These are phyloP conservation scores for Prosapia bicincta DNA, from an alignment of 2,888 invertebrate species.

Conservation along the genomic window DNA sequence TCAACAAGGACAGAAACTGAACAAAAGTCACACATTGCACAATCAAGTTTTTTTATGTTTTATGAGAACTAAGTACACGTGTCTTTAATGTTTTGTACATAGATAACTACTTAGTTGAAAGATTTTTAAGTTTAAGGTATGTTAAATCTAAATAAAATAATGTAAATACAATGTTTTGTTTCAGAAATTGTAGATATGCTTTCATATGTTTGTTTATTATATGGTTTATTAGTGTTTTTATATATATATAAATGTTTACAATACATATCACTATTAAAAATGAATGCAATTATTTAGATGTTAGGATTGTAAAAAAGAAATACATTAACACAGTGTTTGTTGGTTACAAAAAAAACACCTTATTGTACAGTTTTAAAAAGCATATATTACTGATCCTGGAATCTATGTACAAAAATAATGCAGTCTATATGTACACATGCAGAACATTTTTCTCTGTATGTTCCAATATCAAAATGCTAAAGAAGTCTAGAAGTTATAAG, in stretches of 20 bases:
- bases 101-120: background rate
- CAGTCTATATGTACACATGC: background rate
- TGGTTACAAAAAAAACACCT: background rate
- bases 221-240: conserved; percentile 2
- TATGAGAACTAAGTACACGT: background rate
- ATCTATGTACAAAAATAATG: background rate
- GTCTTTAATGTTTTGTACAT: background rate
- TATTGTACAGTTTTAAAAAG: background rate
- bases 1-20: background rate
- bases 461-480: background rate
- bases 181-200: background rate
- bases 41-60: too few relatives aligned
- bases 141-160: background rate
- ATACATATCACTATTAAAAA: background rate
- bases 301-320: background rate
- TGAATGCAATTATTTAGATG: background rate
- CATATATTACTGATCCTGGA: background rate
- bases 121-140: background rate
- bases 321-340: background rate
- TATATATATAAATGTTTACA: background rate
- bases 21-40: background rate
- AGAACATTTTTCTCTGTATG: background rate
- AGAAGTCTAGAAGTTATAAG: background rate
- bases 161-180: background rate
- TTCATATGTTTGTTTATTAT: background rate